Base-by-base conservation (phyloP, 2,888 invertebrate genomes). In the Hartigia nigra region DNA sequence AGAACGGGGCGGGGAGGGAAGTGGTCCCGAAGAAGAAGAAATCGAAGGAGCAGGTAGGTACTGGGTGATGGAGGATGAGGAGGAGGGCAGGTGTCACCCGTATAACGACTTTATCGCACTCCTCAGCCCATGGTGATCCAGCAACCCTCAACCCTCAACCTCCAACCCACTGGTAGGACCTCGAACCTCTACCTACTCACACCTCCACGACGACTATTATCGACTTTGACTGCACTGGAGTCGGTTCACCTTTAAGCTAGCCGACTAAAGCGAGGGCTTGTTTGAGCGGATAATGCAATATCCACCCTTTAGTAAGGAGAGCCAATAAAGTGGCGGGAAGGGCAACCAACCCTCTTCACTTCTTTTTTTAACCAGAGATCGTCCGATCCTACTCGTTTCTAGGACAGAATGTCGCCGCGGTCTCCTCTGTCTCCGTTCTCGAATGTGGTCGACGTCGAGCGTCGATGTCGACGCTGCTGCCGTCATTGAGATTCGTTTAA, bases 41-140 rank as follows among this genome's bases (percentile, higher is more conserved):
- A 14, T 55, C 55, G 55, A 55, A 55, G 72, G 83, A 80, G 80
- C 77, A 76, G 74, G 76, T 34, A 75, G 78, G 81, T 74, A 75
- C 79, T 76, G 79, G 77, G 34, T 69, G 81, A 81, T 74, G 55
- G 69, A 80, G 81, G 76, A 79, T 74, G 74, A 82, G 79, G 83
- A 77, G 84, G 80, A 79, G 81, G 86, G 86, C 88, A 90, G 89
- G 90, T 90, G 90, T 90, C 89, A 87, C 84, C 85, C 86, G 86
- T 89, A 88, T 90, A 90, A 91, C 90, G 87, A 90, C 90, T 90
- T 90, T 89, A 90, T 89, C 87, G 86, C 88, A 85, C 87, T 81
- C 85, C 85, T 82, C 83, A 82, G 84, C 81, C 84, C 55, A 55
- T 23, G 55, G 55, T 55, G 55, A 55, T 55, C 55, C 23, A 23